Base-by-base conservation (phyloP, 2,888 invertebrate genomes). In the Aplocera efformata region DNA sequence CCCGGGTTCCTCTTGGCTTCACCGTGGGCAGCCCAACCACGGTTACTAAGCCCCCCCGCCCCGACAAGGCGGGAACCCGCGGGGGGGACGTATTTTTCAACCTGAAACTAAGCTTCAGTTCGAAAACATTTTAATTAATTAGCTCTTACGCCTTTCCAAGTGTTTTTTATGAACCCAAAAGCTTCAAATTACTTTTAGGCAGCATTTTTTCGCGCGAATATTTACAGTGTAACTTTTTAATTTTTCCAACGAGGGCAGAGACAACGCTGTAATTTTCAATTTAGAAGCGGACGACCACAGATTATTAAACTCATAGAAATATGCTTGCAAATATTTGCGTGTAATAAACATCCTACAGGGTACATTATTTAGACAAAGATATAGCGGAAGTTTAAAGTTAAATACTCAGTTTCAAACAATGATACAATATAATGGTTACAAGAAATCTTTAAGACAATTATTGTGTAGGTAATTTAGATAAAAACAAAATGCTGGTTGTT, bases 181-280 rank as follows among this genome's bases (percentile, higher is more conserved):
- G 25, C 28, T 24, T 36, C 20, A 39, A 20, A 13, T 24, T 31
- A 28, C 31, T 25, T 25, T 36, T 20, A 6, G 17, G 9, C 8
- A 22, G 10, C 10, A 38, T 29, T 25, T 32, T 38, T 38, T 26
- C 30, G 31, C 23, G 22, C 32, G n/a, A 11, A 35, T 17, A 33
- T 31, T 9, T 24, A 10, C 6, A 8, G 22, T 41, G 9, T 22
- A 9, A 5, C 21, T 27, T 39, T 35, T 36, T 27, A 33, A 22
- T 11, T 39, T 33, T 35, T 41, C 38, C 28, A 47, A 49, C 41
- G 34, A 32, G 30, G 42, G 25, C 32, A 40, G 42, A 31, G 33
- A 43, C 20, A 35, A 10, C 26, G 23, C 45, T 23, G 32, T 52
- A 47, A 54, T 51, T 54, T 49, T 43, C 41, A 54, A 48, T 54